Evolutionary conservation across 2,888 invertebrate genomes (phyloP), one percentile per base, ranked within the genome.

Genomic region (Eutolmus rufibarbis): DNA sequence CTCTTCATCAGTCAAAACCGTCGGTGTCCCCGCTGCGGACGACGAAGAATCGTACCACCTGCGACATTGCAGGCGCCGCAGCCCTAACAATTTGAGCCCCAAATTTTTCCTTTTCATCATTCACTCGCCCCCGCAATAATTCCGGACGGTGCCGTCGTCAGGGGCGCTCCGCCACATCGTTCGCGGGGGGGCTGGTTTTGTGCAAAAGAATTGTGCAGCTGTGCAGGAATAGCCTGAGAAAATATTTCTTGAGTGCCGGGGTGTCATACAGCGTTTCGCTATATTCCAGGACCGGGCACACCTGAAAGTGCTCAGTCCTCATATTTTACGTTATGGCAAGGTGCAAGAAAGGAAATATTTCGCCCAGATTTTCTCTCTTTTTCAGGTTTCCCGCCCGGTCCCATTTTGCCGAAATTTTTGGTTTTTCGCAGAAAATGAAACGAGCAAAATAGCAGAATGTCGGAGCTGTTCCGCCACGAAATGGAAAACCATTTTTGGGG

Each of bases 321-420:
- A 82, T 66, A 66, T 66, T 66, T 82, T 66, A 82, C 82, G 19
- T 40, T 82, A 31, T 82, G 37, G 66, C 5, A n/a, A 57, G 82
- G 82, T 82, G 82, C 34, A 57, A 34, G 82, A 57, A 57, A 28
- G 82, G 37, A 51, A 57, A 57, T 37, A 57, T 37, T 8, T 82
- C 43, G 78, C 23, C 23, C 37, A 57, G 19, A 57, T 66, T 82
- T 82, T 66, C 51, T 37, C 31, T 57, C 57, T 82, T 82, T 51
- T 51, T n/a, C 31, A 12, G 66, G 23, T 23, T 57, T 82, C 66
- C 37, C 40, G 34, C 8, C 37, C 28, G n/a, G 31, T 51, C 46
- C 51, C 82, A 82, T 34, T 82, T 82, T 82, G 28, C n/a, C 34
- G 5, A 82, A 82, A 82, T 82, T 82, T 82, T 82, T 82, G 66